A percentile compares a stretch with the other conserved stretches of the same genome.
Evolutionary conservation across 2,113 vertebrate species (phyloP).

Genomic region (Ahaetulla prasina): DNA sequence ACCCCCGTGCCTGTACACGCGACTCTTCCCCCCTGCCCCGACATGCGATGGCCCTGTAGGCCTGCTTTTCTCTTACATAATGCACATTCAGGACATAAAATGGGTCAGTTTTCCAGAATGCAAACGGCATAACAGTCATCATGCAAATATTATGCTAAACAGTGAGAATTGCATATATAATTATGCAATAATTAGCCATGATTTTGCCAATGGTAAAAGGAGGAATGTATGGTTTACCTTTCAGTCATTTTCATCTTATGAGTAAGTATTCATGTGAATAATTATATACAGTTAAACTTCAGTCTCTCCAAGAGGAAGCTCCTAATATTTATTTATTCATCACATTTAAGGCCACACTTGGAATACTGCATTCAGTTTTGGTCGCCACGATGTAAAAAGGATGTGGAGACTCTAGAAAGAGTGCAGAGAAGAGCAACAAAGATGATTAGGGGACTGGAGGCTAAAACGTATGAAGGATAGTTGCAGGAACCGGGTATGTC

Average conservation of each 20-base stretch:
- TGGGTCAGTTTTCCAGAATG: background rate
- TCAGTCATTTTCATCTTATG: background rate
- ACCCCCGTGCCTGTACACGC: too few species aligned
- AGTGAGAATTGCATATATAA: background rate
- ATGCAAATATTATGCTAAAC: background rate
- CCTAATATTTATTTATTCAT: background rate
- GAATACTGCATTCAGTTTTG: too few species aligned
- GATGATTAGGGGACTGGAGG: too few species aligned
- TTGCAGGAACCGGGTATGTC: too few species aligned
- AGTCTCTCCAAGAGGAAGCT: background rate
- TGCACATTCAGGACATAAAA: background rate
- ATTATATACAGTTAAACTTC: background rate
- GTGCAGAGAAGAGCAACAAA: too few species aligned
- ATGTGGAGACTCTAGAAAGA: too few species aligned
- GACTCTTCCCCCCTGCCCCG: too few species aligned
- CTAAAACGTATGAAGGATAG: too few species aligned
- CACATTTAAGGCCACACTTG: too few species aligned
- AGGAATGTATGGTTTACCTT: background rate
- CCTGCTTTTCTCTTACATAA: too few species aligned
- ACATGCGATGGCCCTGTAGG: too few species aligned
- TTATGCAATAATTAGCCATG: background rate
- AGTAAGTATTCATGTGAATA: background rate
- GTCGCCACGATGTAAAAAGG: too few species aligned
- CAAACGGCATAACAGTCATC: background rate
- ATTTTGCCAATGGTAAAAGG: background rate